phyloP scores from a whole-genome alignment of 37 sponge, comb jelly and placozoan genomes.

The Petrosia ficiformis region DNA sequence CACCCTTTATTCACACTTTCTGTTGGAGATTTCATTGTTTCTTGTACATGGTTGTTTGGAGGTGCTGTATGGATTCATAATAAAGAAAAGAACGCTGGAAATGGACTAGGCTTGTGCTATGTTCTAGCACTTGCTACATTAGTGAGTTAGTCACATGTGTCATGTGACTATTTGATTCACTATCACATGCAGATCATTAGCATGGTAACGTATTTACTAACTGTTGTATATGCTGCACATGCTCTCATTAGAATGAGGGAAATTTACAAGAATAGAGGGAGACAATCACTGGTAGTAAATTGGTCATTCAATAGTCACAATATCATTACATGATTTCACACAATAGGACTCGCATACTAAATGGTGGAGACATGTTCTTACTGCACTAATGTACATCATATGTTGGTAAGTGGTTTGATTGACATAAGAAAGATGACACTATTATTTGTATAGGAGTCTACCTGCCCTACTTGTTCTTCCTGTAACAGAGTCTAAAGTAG shows the following conservation, averaged over 20 bases:
- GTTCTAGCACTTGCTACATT: conserved; percentile 54
- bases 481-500: conserved; percentile 9
- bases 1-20: conserved; percentile 81
- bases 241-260: conserved; percentile 54
- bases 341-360: neutral
- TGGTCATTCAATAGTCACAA: neutral
- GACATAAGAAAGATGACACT: neutral
- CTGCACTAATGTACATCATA: conserved; percentile 43
- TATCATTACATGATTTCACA: neutral
- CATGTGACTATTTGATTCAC: neutral
- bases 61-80: conserved; percentile 38
- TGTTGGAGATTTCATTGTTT: conserved; percentile 68
- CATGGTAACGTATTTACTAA: conserved; percentile 58
- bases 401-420: conserved; percentile 52
- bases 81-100: conserved; percentile 2
- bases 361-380: conserved; percentile 25
- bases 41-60: conserved; percentile 66
- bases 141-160: conserved; percentile 46
- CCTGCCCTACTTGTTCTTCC: conserved; percentile 42
- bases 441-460: conserved; percentile 29
- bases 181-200: conserved; percentile 32
- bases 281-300: neutral
- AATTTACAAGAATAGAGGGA: conserved; percentile 43
- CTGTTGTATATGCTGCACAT: conserved; percentile 59
- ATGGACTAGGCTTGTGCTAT: conserved; percentile 60